A percentile compares a stretch with the other conserved stretches of the same genome.
Conservation (phyloP, 2,888 invertebrate species). For the Adelphocoris suturalis region DNA sequence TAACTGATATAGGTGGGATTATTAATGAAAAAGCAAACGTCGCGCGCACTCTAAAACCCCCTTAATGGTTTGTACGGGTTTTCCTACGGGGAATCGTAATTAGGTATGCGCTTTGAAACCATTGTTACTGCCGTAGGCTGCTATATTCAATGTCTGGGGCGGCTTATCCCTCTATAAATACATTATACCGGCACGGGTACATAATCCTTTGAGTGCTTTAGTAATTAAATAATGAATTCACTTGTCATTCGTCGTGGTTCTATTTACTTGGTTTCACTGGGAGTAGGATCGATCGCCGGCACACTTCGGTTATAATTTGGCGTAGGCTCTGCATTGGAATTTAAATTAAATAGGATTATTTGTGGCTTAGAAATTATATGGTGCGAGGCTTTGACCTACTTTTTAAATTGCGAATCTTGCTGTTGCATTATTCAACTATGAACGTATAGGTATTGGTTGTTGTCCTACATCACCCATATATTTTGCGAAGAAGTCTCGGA, state of each 20-base stretch:
- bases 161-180: constrained; percentile 51
- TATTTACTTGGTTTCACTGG: neutral
- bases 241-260: neutral
- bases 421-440: no score
- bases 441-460: no score
- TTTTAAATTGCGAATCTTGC: no score
- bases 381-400: no score
- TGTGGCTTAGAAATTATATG: no score
- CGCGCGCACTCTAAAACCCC: constrained; percentile 17
- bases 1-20: constrained; percentile 37
- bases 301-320: no score
- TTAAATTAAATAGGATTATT: no score
- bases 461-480: no score
- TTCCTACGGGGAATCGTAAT: constrained; percentile 36
- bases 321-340: no score
- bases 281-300: no score
- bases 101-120: constrained; percentile 55
- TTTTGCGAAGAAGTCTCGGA: no score
- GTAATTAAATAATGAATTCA: constrained; percentile 59
- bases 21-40: constrained; percentile 43
- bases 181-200: constrained; percentile 16
- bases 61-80: neutral
- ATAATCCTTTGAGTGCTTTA: constrained; percentile 46
- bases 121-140: constrained; percentile 33
- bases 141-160: neutral